These are phyloP conservation scores for Eristalinus aeneus DNA, from an alignment of 2,888 invertebrate species.

Conservation along the genomic window DNA sequence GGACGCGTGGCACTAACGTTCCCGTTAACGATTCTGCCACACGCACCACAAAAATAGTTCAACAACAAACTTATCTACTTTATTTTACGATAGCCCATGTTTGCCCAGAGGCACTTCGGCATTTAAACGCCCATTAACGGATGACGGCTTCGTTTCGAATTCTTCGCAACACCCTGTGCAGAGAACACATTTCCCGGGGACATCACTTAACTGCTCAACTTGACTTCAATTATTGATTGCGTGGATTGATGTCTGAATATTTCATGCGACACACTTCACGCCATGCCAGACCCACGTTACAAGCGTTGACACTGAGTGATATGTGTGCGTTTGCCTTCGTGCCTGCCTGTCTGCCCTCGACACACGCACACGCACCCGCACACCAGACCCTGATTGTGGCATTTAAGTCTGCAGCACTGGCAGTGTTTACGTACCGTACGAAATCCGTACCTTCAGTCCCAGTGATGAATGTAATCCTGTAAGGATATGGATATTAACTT, in stretches of 20 bases:
- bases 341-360: neutral
- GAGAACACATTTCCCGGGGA: slow-evolving; percentile 30
- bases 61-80: neutral
- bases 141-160: slow-evolving; percentile 31
- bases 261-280: slow-evolving; percentile 38
- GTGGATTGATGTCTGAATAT: slow-evolving; percentile 55
- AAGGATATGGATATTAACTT: slow-evolving; percentile 34
- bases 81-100: neutral
- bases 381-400: neutral
- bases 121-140: slow-evolving; percentile 10
- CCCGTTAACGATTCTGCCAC: neutral
- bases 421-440: neutral
- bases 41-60: neutral
- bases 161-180: slow-evolving; percentile 23
- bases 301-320: slow-evolving; percentile 51
- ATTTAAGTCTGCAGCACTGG: slow-evolving; percentile 14
- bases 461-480: slow-evolving; percentile 23
- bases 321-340: neutral
- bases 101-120: neutral
- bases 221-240: slow-evolving; percentile 57
- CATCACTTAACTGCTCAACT: slow-evolving; percentile 53
- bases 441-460: neutral
- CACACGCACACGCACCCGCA: slow-evolving; percentile 8
- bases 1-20: neutral
- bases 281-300: slow-evolving; percentile 3